Evolutionary conservation across 1,140 invertebrate genomes (phyloP).

Genomic region (Ridgeia piscesae): DNA sequence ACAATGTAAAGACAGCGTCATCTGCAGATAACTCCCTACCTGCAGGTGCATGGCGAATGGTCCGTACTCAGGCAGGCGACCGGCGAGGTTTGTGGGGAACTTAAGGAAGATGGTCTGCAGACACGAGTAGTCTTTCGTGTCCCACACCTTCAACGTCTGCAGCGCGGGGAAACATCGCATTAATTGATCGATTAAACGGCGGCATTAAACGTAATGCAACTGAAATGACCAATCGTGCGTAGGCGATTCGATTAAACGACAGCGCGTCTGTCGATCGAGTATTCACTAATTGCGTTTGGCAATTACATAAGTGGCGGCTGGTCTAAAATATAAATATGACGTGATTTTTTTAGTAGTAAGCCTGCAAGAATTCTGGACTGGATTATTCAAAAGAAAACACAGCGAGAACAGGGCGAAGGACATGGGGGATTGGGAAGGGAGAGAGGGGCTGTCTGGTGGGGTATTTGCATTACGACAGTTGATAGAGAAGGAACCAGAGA

Average conservation of each 20-base stretch:
- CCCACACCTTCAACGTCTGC: slow-evolving; percentile 58
- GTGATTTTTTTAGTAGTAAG: too few relatives aligned
- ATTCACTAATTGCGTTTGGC: background rate
- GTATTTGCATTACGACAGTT: too few relatives aligned
- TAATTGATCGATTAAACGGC: background rate
- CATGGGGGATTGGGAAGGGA: too few relatives aligned
- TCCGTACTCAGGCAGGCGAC: slow-evolving; percentile 55
- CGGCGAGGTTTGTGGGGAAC: slow-evolving; percentile 54
- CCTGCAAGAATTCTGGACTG: too few relatives aligned
- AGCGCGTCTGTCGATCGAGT: background rate
- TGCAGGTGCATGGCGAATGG: slow-evolving; percentile 53
- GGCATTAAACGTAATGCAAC: background rate
- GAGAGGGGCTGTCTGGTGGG: too few relatives aligned
- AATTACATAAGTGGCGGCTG: background rate
- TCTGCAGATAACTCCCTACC: too few relatives aligned
- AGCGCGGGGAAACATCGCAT: background rate
- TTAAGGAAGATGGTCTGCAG: slow-evolving; percentile 55
- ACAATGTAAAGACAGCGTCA: too few relatives aligned
- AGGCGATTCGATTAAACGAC: background rate
- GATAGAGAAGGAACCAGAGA: background rate
- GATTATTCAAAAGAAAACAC: too few relatives aligned
- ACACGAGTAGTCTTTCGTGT: slow-evolving; percentile 53
- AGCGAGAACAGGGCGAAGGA: too few relatives aligned
- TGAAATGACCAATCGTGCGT: background rate
- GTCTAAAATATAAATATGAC: too few relatives aligned